Conservation (phyloP, 2,113 vertebrate genomes). For the Sinosuthora webbiana region DNA sequence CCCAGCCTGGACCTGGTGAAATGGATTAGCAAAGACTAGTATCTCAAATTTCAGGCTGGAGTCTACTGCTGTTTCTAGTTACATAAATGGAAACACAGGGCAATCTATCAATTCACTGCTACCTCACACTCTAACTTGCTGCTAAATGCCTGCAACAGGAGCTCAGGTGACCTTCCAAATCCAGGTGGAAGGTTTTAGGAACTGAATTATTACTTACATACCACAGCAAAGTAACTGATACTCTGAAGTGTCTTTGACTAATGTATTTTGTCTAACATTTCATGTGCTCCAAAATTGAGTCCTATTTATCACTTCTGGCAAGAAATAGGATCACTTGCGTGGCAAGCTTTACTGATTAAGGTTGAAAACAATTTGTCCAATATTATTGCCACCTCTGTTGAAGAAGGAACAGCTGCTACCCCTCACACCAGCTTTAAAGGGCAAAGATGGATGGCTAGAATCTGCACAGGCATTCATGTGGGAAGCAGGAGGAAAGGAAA, state of each 20-base stretch:
- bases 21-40: neutral
- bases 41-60: slow-evolving; percentile 2
- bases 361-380: slow-evolving; percentile 6
- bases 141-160: slow-evolving; percentile 29
- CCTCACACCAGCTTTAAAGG: slow-evolving; percentile 2
- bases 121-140: neutral
- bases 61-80: slow-evolving; percentile 13
- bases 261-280: slow-evolving; percentile 55
- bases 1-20: neutral
- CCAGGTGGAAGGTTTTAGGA: slow-evolving; percentile 51
- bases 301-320: slow-evolving; percentile 34
- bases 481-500: slow-evolving; percentile 1
- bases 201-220: slow-evolving; percentile 45
- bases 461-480: neutral
- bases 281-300: slow-evolving; percentile 1
- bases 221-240: slow-evolving; percentile 55
- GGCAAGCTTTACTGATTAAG: neutral
- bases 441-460: neutral
- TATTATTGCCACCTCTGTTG: neutral
- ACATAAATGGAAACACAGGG: neutral
- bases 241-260: slow-evolving; percentile 43
- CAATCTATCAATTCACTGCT: neutral
- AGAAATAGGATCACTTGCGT: slow-evolving; percentile 25
- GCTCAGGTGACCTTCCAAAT: slow-evolving; percentile 46
- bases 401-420: slow-evolving; percentile 2